Percentiles rank a stretch among this genome's conserved stretches.
These are phyloP conservation scores for Semnornis frantzii DNA, from an alignment of 2,113 vertebrate genomes.

Conservation along the genomic window DNA sequence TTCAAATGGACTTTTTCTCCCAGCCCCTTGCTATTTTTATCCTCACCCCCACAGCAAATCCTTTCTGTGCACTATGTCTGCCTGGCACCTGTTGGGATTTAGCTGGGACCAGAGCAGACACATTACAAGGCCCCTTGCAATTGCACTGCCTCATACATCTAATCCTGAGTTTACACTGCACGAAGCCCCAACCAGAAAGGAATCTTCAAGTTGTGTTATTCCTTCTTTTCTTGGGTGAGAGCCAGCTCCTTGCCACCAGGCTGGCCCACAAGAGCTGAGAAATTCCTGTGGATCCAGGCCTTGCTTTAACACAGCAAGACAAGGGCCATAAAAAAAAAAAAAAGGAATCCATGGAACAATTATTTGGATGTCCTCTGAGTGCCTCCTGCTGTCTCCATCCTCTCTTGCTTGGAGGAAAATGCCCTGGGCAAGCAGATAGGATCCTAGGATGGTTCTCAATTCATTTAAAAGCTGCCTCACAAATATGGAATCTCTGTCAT, in stretches of 20 bases:
- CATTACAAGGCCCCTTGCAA: not conserved
- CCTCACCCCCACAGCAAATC: slow-evolving; percentile 55
- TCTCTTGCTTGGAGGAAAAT: not conserved
- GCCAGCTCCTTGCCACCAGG: not conserved
- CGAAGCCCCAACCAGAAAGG: not conserved
- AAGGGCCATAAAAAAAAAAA: not conserved
- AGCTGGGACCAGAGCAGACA: not conserved
- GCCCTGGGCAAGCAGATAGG: not conserved
- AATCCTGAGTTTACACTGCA: not conserved
- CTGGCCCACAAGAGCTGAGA: not conserved
- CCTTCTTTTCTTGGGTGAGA: not conserved
- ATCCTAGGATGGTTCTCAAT: too few relatives aligned
- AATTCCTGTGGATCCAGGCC: not conserved
- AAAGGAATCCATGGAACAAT: not conserved
- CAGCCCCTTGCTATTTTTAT: slow-evolving; percentile 60
- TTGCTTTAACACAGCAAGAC: not conserved
- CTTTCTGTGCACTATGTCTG: slow-evolving; percentile 60
- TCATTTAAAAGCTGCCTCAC: too few relatives aligned
- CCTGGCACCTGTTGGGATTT: slow-evolving; percentile 63
- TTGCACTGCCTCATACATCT: not conserved
- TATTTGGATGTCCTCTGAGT: not conserved
- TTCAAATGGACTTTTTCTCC: slow-evolving; percentile 27
- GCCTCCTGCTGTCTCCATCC: not conserved
- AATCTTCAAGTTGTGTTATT: not conserved
- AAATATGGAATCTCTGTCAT: too few relatives aligned